A percentile compares a stretch with the other conserved stretches of the same genome.
phyloP scores from a whole-genome alignment of 2,113 vertebrate species.

The Cebidichthys violaceus region DNA sequence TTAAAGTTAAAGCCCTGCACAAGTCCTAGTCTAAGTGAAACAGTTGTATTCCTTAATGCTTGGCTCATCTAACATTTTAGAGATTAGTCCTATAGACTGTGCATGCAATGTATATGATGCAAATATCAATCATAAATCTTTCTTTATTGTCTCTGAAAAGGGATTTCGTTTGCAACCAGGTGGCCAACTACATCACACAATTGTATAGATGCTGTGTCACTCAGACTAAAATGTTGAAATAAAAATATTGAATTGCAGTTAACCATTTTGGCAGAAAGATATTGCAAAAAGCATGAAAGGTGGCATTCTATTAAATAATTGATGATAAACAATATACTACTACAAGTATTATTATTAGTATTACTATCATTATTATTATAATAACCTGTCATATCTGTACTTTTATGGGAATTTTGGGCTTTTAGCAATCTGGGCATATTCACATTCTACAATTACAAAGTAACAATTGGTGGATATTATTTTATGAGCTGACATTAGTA shows the following conservation, averaged over 20 bases:
- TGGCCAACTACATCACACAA: neutral
- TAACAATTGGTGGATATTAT: too few relatives aligned
- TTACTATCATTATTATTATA: neutral
- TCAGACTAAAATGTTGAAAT: neutral
- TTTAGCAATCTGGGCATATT: too few relatives aligned
- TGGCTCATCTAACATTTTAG: neutral
- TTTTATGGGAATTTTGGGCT: neutral
- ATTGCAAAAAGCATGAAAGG: neutral
- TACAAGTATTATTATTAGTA: neutral
- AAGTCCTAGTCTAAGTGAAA: too few relatives aligned
- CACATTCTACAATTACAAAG: too few relatives aligned
- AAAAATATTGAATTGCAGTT: neutral
- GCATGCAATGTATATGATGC: neutral
- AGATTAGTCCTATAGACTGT: neutral
- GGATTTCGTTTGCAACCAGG: neutral
- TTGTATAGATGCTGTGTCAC: neutral
- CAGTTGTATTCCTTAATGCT: neutral
- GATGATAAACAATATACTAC: neutral
- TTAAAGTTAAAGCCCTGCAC: neutral
- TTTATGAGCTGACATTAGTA: neutral
- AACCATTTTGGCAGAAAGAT: neutral
- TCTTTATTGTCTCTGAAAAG: neutral
- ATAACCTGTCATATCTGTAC: neutral
- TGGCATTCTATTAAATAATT: neutral
- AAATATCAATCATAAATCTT: neutral